Conservation (phyloP, 2,113 vertebrate genomes). For the Symphodus melops region DNA sequence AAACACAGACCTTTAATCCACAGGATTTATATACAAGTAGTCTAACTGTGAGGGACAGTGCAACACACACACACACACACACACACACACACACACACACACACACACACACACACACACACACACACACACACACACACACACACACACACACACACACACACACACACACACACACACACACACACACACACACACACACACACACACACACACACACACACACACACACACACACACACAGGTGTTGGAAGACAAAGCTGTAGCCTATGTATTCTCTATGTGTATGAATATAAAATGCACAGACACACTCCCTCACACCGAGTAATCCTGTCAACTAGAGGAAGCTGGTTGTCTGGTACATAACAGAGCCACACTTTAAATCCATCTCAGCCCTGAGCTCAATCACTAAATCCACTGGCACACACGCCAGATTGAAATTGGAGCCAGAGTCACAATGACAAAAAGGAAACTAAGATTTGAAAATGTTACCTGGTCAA, state of each 20-base stretch:
- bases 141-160: not conserved
- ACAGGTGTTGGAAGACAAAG: not conserved
- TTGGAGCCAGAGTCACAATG: conserved; percentile 12
- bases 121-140: not conserved
- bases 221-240: not conserved
- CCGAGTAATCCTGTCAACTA: conserved; percentile 60
- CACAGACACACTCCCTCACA: conserved; percentile 14
- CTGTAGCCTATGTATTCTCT: not conserved
- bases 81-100: too few species aligned
- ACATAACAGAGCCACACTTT: conserved; percentile 41
- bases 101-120: too few species aligned
- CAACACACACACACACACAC: not conserved
- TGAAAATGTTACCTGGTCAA: conserved; percentile 90
- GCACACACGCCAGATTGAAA: conserved; percentile 54
- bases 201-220: too few species aligned
- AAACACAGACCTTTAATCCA: conserved; percentile 27
- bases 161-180: too few species aligned
- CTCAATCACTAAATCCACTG: conserved; percentile 46
- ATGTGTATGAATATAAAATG: conserved; percentile 2
- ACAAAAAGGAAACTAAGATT: not conserved
- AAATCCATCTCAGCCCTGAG: conserved; percentile 72
- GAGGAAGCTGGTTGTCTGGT: conserved; percentile 43
- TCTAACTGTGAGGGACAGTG: not conserved
- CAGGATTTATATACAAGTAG: conserved; percentile 31
- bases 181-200: too few species aligned